These are phyloP conservation scores for Centroberyx gerrardi DNA, from an alignment of 2,797 vertebrate species.

Conservation along the genomic window DNA sequence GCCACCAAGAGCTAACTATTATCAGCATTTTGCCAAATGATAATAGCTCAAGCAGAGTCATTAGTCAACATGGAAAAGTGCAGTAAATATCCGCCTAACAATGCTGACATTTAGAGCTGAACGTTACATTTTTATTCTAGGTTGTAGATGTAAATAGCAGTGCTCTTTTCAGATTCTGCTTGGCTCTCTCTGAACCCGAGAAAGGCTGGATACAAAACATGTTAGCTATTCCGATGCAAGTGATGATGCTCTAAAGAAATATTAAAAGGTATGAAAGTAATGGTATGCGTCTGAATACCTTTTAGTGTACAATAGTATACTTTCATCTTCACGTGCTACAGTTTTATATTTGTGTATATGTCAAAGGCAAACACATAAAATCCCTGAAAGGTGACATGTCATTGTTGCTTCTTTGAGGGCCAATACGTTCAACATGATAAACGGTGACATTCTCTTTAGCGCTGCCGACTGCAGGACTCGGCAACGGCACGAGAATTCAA, in stretches of 20 bases:
- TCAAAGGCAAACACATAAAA: slow-evolving; percentile 39
- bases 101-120: slow-evolving; percentile 45
- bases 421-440: slow-evolving; percentile 29
- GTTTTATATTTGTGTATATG: slow-evolving; percentile 10
- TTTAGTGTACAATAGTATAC: background rate
- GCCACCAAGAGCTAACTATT: no score
- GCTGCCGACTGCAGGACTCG: slow-evolving; percentile 21
- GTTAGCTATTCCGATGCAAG: background rate
- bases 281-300: background rate
- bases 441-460: slow-evolving; percentile 36
- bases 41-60: slow-evolving; percentile 8
- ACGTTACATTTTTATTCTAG: background rate
- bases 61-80: slow-evolving; percentile 5
- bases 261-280: background rate
- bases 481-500: slow-evolving; percentile 21
- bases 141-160: slow-evolving; percentile 6
- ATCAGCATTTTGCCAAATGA: background rate
- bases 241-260: slow-evolving; percentile 1
- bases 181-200: slow-evolving; percentile 17
- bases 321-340: background rate
- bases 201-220: background rate
- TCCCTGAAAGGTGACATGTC: slow-evolving; percentile 30
- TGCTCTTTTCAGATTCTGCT: background rate
- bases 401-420: slow-evolving; percentile 1
- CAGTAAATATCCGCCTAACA: slow-evolving; percentile 28